Conservation (phyloP, 2,888 invertebrate species). For the Eupithecia dodoneata region DNA sequence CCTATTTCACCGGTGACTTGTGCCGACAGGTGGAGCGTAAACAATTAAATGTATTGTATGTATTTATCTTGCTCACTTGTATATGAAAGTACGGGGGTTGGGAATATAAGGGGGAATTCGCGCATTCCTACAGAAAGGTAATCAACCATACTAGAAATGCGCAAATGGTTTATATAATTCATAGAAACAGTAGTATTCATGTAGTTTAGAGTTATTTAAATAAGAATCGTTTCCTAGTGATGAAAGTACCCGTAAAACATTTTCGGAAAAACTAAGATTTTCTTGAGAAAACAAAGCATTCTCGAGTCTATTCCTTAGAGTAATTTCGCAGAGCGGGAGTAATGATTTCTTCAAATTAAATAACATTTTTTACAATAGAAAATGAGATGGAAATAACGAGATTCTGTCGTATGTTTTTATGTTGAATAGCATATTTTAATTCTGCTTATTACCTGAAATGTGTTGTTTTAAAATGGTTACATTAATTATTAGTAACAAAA, state of each 20-base stretch:
- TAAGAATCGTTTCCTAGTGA: neutral
- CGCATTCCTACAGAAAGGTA: neutral
- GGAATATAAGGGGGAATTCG: neutral
- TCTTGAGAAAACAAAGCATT: conserved; percentile 71
- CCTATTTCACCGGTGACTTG: conserved; percentile 38
- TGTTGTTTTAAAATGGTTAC: neutral
- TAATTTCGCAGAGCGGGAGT: conserved; percentile 82
- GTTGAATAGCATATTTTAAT: conserved; percentile 47
- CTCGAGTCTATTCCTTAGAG: conserved; percentile 78
- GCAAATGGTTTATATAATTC: neutral
- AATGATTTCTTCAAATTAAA: conserved; percentile 83
- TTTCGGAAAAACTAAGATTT: conserved; percentile 71
- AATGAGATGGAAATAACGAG: conserved; percentile 72
- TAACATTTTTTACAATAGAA: conserved; percentile 81
- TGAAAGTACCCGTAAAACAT: conserved; percentile 43
- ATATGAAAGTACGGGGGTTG: conserved; percentile 9
- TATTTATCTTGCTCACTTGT: conserved; percentile 34
- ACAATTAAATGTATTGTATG: conserved; percentile 37
- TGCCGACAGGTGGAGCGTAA: conserved; percentile 35
- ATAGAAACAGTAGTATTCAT: neutral
- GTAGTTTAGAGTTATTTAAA: neutral
- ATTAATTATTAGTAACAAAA: neutral
- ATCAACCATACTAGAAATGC: neutral
- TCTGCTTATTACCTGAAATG: neutral
- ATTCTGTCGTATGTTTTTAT: conserved; percentile 47